Evolutionary conservation across 2,113 vertebrate species (phyloP).

Genomic region (Alexandromys fortis): DNA sequence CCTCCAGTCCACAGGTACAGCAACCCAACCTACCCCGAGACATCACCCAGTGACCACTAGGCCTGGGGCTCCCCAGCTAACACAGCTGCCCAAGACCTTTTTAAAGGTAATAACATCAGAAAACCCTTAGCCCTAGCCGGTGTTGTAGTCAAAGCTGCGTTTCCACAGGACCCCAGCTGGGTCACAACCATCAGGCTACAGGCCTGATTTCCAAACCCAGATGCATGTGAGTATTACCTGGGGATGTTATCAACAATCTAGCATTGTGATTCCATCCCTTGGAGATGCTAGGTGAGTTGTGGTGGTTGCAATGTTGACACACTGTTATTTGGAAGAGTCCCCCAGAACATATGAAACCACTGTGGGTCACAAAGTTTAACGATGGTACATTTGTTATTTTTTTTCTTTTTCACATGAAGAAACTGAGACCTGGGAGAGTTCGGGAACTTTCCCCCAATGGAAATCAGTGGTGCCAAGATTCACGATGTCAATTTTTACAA

Average conservation of each 20-base stretch:
- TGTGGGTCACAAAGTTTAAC: background rate
- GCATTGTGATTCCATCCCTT: background rate
- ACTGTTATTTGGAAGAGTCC: background rate
- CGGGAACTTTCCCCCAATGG: background rate
- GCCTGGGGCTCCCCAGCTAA: background rate
- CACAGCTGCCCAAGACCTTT: too few species aligned
- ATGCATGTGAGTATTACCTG: fast-evolving
- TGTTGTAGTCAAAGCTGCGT: background rate
- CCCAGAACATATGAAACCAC: background rate
- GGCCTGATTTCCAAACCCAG: background rate
- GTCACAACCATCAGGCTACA: background rate
- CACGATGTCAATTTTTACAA: background rate
- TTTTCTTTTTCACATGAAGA: background rate
- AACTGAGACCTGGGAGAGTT: background rate
- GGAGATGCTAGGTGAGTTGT: background rate
- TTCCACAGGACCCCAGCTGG: background rate
- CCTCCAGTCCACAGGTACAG: background rate
- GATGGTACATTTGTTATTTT: too few species aligned
- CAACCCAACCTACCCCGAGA: background rate
- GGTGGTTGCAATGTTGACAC: background rate
- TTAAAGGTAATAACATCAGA: background rate
- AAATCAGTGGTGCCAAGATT: background rate
- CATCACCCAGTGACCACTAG: background rate
- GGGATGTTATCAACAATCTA: background rate
- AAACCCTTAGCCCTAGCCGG: background rate